These are phyloP conservation scores for Microvelia longipes DNA, from an alignment of 1,140 invertebrate genomes.

Conservation along the genomic window DNA sequence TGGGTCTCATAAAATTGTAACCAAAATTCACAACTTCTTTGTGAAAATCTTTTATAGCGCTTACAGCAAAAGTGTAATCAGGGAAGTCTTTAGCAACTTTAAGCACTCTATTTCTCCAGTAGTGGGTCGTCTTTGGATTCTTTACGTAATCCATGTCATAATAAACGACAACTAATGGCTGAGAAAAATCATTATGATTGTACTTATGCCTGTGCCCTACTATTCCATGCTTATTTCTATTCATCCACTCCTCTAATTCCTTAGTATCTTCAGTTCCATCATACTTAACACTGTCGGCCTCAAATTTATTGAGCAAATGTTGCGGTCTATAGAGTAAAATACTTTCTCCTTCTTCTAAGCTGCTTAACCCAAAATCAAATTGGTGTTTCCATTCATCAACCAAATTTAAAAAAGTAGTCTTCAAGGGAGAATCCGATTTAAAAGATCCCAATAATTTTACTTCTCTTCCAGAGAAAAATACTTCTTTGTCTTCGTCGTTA, in stretches of 20 bases:
- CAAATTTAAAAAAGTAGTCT: not conserved
- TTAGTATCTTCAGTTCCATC: slow-evolving; percentile 19
- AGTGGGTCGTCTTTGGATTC: slow-evolving; percentile 84
- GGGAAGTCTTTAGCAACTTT: slow-evolving; percentile 83
- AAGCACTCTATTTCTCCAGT: slow-evolving; percentile 93
- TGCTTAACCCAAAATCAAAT: not conserved
- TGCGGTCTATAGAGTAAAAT: not conserved
- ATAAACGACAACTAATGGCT: slow-evolving; percentile 80
- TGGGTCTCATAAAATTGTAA: slow-evolving; percentile 62
- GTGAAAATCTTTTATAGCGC: slow-evolving; percentile 81
- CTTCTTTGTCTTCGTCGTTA: not conserved
- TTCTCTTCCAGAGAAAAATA: not conserved
- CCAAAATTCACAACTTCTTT: slow-evolving; percentile 88
- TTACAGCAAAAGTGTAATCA: slow-evolving; percentile 72
- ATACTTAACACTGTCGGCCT: not conserved
- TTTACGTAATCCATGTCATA: slow-evolving; percentile 92
- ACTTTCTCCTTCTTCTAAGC: slow-evolving; percentile 11
- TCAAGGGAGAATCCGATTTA: not conserved
- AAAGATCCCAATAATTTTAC: not conserved
- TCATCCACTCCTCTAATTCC: slow-evolving; percentile 67
- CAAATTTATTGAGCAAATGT: slow-evolving; percentile 4
- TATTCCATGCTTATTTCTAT: slow-evolving; percentile 76
- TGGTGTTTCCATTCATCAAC: not conserved
- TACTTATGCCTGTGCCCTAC: slow-evolving; percentile 77
- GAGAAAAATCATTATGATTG: slow-evolving; percentile 69